Evolutionary conservation across 2,113 vertebrate genomes (phyloP).

Genomic region (Pelvicachromis taeniatus): DNA sequence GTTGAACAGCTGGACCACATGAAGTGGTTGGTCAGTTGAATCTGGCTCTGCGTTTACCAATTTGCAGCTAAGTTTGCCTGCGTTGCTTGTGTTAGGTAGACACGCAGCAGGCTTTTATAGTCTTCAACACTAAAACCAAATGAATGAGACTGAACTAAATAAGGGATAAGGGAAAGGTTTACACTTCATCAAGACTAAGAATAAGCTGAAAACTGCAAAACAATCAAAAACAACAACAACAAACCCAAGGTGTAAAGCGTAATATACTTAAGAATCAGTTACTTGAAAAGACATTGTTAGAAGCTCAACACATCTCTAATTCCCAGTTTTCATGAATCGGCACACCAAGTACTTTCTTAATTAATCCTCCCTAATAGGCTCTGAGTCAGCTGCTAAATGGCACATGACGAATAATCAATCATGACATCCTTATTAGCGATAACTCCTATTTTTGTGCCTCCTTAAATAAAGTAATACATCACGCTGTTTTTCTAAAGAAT

Average conservation of each 20-base stretch:
- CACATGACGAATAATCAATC: constrained; percentile 11
- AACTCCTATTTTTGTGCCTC: not conserved
- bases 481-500: not conserved
- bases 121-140: not conserved
- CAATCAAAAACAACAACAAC: not conserved
- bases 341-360: constrained; percentile 4
- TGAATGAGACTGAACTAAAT: not conserved
- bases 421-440: not conserved
- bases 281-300: not conserved
- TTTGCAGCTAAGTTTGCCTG: not conserved
- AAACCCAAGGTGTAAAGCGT: not conserved
- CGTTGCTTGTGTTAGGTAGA: not conserved
- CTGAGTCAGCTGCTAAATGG: constrained; percentile 19
- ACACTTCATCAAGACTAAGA: not conserved
- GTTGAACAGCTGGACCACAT: not conserved
- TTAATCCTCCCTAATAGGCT: constrained; percentile 18
- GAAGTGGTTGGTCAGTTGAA: not conserved
- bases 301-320: not conserved
- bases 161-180: not conserved
- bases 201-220: not conserved
- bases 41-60: not conserved
- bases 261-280: not conserved
- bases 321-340: not conserved
- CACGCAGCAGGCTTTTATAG: not conserved
- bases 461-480: not conserved